Evolutionary conservation across 1,140 invertebrate species (phyloP), one percentile per base, ranked within the genome.

Genomic region (Dolichoris vasculosae): DNA sequence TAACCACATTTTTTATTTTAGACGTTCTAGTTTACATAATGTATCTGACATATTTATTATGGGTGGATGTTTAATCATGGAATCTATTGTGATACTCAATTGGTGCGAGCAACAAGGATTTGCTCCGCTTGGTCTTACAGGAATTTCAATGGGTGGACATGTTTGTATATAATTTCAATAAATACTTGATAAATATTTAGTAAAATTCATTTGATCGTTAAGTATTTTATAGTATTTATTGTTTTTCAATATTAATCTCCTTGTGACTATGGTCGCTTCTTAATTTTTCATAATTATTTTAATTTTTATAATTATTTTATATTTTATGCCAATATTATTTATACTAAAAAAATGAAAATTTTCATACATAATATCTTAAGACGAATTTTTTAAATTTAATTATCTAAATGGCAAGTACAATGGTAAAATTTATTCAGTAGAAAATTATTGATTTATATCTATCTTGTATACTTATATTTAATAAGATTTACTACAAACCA

Each of bases 121-220:
- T 91, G 97, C 97, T 20, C 98, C 99, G 0, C 94, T 99, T 9
- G 98, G 98, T 75, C 94, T 99, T 15, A 98, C 98, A 35, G 99
- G 99, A n/a, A 95, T 99, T 76, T 99, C 99, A n/a, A 99, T 99
- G 98, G 99, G 99, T 84, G 99, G 99, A 75, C 98, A 99, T 95
- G 98, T 99, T 92, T 95, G 96, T 95, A 89, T 87, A 17, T 63
- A 63, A 63, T 76, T 75, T 81, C 11, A 51, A 46, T 46, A 46
- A 69, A 38, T 67, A 30, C 64, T 64, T 71, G 3, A 30, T 48
- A 32, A n/a, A 11, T 67, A 30, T 80, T 0, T 23, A 64, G 43
- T 15, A 64, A 67, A 32, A 78, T 30, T 38, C 11, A 26, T 38
- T 59, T 0, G 15, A 69, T 69, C 20, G 15, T 51, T 51, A 51